Evolutionary conservation across 2,797 vertebrate genomes (phyloP).

Genomic region (Glossophaga mutica): DNA sequence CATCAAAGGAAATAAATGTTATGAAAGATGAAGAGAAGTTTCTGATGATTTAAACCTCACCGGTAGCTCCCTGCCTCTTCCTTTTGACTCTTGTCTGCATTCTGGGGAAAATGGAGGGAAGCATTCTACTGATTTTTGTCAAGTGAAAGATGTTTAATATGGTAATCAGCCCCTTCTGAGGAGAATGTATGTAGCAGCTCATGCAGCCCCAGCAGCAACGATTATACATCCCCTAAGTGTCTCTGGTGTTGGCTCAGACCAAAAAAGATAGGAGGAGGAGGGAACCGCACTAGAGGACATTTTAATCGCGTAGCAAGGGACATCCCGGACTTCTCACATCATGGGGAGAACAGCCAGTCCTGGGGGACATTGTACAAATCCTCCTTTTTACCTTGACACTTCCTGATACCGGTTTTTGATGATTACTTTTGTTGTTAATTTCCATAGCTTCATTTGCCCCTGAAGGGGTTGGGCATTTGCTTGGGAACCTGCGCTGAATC

Average conservation of each 20-base stretch:
- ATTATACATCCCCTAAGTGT: slow-evolving; percentile 79
- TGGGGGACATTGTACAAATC: slow-evolving; percentile 26
- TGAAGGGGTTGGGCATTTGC: slow-evolving; percentile 7
- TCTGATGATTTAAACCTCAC: slow-evolving; percentile 62
- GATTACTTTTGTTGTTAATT: slow-evolving; percentile 49
- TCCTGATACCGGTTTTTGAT: not conserved
- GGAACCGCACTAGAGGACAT: not conserved
- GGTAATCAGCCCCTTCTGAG: slow-evolving; percentile 77
- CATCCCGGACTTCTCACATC: not conserved
- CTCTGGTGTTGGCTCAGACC: slow-evolving; percentile 69
- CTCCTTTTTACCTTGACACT: slow-evolving; percentile 18
- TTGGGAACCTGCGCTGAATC: slow-evolving; percentile 26
- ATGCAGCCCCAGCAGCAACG: slow-evolving; percentile 75
- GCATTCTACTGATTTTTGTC: slow-evolving; percentile 73
- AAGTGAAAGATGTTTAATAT: slow-evolving; percentile 77
- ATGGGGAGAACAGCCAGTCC: not conserved
- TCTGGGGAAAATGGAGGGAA: slow-evolving; percentile 61
- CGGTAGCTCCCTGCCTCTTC: slow-evolving; percentile 48
- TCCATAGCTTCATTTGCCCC: not conserved
- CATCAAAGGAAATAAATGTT: slow-evolving; percentile 74
- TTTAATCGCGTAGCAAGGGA: not conserved
- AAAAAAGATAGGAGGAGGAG: slow-evolving; percentile 38
- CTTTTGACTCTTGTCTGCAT: slow-evolving; percentile 45
- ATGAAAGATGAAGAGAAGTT: slow-evolving; percentile 57
- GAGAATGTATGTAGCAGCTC: slow-evolving; percentile 66